Evolutionary conservation across 2,888 invertebrate species (phyloP), one percentile per base, ranked within the genome.

Genomic region (Molanna angustata): DNA sequence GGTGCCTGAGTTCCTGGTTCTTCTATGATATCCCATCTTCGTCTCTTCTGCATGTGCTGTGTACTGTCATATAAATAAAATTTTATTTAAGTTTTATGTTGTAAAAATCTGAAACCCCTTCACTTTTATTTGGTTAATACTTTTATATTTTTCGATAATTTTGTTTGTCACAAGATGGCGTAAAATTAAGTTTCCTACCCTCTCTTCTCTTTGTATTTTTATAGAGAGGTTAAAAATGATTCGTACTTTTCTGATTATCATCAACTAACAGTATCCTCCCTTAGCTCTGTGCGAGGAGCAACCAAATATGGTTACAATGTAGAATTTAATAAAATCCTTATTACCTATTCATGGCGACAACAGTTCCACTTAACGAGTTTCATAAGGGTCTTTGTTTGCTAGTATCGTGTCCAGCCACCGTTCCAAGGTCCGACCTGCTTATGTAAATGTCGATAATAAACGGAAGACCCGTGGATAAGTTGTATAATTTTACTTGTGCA

Each of bases 261-360:
- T 46, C 46, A 52, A 46, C 46, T 35, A 21, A 16, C 13, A 21
- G 14, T 32, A n/a, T 20, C 18, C 19, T 11, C 22, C 42, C 31
- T 3, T 9, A 16, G 6, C 19, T 18, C 21, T 43, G 22, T 32
- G 27, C 22, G 22, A 14, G 31, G 49, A 37, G 35, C 31, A 31
- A 19, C 22, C 17, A 37, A 40, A 40, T 39, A 39, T 40, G 41
- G 33, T 27, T 41, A 39, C 46, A 37, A 40, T 14, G 40, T 35
- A 37, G 50, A 53, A 42, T 57, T 57, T 53, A 54, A 57, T 57
- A 57, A 57, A 57, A 57, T 50, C 45, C 51, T 54, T 54, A 54
- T 57, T 54, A 51, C 51, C 57, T 54, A 57, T 57, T 57, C 57
- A 57, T 54, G 44, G 57, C 48, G 53, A 51, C 54, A 57, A 57